These are phyloP conservation scores for Tanypteryx hageni DNA, from an alignment of 2,888 invertebrate genomes.

Conservation along the genomic window DNA sequence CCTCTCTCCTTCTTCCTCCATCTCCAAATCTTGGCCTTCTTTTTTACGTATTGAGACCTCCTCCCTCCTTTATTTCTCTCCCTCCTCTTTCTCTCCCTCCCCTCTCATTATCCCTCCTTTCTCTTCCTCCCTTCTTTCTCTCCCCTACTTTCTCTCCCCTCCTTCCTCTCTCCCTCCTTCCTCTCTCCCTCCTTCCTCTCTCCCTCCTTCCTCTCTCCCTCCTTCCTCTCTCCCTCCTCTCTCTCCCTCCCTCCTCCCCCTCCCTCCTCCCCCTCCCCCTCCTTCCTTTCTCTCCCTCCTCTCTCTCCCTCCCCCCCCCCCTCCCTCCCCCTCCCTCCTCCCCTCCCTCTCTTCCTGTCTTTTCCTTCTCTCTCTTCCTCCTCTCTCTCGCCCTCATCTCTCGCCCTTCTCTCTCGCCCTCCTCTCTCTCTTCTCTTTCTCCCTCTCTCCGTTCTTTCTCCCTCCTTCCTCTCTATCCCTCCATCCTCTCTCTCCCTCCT, in stretches of 20 bases:
- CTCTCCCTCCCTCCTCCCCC: slow-evolving; percentile 24
- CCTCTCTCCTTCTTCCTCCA: background rate
- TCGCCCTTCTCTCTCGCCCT: background rate
- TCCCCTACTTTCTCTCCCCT: background rate
- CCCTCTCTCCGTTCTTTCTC: too few species aligned
- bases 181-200: background rate
- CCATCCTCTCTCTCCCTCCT: background rate
- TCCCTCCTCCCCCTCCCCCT: slow-evolving; percentile 35
- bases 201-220: background rate
- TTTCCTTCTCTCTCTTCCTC: background rate
- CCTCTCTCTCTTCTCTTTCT: too few species aligned
- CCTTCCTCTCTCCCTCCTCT: background rate
- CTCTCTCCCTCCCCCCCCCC: background rate
- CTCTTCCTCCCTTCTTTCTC: background rate
- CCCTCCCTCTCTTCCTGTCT: background rate
- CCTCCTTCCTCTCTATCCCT: background rate
- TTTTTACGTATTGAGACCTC: background rate
- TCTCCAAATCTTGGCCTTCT: background rate
- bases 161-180: too few species aligned
- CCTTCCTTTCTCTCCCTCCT: background rate
- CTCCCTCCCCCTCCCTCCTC: background rate
- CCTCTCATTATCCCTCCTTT: background rate
- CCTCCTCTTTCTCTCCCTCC: background rate
- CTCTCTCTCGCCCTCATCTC: background rate
- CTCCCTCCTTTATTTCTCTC: background rate